Conservation (phyloP, 2,888 invertebrate species). For the Formica aserva region DNA sequence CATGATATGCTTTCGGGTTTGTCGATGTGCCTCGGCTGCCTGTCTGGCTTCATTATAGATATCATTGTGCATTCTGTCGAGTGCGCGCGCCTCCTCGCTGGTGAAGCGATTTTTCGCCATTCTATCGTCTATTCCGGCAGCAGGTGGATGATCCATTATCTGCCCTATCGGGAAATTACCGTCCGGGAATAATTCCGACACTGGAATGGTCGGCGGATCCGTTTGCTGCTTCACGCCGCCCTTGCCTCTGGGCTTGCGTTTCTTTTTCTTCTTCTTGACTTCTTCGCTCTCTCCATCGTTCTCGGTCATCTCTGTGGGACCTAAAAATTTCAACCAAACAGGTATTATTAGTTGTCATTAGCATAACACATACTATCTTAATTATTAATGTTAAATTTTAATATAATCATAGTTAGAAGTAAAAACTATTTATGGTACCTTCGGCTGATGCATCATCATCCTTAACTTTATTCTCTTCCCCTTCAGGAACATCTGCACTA, state of each 20-base stretch:
- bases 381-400: background rate
- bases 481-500: conserved; percentile 85
- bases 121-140: conserved; percentile 91
- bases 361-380: background rate
- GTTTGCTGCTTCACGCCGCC: conserved; percentile 89
- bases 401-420: background rate
- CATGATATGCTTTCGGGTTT: conserved; percentile 96
- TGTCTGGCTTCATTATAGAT: conserved; percentile 97
- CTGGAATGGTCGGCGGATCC: conserved; percentile 94
- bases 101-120: conserved; percentile 95
- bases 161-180: conserved; percentile 96
- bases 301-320: conserved; percentile 79
- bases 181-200: conserved; percentile 94
- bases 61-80: conserved; percentile 96
- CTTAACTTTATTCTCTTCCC: conserved; percentile 79
- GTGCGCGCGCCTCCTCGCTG: conserved; percentile 94
- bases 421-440: background rate
- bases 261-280: conserved; percentile 90
- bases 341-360: background rate
- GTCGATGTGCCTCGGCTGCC: conserved; percentile 98
- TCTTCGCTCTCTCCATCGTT: conserved; percentile 86
- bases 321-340: background rate
- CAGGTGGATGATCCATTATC: conserved; percentile 93
- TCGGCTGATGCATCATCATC: conserved; percentile 65
- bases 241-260: conserved; percentile 86